Conservation (phyloP, 2,113 vertebrate species). For the Eulemur rufifrons region DNA sequence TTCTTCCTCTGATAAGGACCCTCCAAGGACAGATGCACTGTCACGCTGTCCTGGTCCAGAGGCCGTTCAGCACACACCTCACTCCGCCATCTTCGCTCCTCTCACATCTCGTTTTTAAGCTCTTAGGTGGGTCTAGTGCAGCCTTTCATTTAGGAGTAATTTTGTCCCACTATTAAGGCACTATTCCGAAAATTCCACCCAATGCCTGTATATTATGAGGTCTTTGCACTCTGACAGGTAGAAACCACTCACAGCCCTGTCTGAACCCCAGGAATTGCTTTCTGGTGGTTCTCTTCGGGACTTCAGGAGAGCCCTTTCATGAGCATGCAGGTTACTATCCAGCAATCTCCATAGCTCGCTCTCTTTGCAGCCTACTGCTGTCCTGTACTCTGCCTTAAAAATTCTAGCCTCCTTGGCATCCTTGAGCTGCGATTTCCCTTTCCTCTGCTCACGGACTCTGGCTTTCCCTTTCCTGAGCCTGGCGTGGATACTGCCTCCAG, state of each 20-base stretch:
- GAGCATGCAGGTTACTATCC: neutral
- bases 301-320: neutral
- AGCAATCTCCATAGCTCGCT: neutral
- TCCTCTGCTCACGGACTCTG: neutral
- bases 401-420: neutral
- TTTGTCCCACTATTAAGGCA: neutral
- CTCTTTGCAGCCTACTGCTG: neutral
- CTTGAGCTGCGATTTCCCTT: neutral
- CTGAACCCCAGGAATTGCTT: neutral
- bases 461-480: neutral
- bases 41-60: too few relatives aligned
- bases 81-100: neutral
- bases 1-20: too few relatives aligned
- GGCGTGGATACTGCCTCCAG: neutral
- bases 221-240: neutral
- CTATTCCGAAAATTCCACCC: neutral
- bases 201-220: neutral
- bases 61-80: too few relatives aligned
- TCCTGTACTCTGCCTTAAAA: neutral
- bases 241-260: neutral
- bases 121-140: neutral
- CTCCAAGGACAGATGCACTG: too few relatives aligned
- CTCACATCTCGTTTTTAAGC: neutral
- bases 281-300: neutral
- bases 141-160: neutral